phyloP scores from a whole-genome alignment of 1,140 invertebrate species.

The Drosophila punjabiensis region DNA sequence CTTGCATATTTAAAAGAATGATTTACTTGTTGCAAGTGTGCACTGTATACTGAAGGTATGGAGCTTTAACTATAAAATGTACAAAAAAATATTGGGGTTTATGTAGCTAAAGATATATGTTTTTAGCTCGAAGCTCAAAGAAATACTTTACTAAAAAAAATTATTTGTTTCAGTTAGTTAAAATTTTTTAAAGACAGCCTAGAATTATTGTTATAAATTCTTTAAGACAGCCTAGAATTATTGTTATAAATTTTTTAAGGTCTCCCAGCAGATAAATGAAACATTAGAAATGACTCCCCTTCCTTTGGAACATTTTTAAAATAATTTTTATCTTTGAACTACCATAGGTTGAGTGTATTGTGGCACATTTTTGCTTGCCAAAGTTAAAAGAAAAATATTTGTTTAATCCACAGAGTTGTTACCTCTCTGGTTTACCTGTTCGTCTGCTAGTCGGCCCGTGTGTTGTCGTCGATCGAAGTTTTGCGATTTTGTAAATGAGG shows the following conservation, averaged over 20 bases:
- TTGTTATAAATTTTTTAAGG: too few relatives aligned
- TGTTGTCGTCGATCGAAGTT: slow-evolving; percentile 35
- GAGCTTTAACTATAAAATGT: not conserved
- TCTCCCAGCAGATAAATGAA: too few relatives aligned
- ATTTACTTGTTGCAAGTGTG: not conserved
- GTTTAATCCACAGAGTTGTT: slow-evolving; percentile 20
- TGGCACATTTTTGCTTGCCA: slow-evolving; percentile 10
- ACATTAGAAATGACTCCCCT: not conserved
- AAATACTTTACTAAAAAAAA: not conserved
- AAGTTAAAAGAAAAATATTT: slow-evolving; percentile 8
- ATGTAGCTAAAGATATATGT: not conserved
- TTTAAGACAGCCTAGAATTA: too few relatives aligned
- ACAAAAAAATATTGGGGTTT: slow-evolving; percentile 2
- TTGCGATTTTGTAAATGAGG: slow-evolving; percentile 68
- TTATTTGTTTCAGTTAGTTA: too few relatives aligned
- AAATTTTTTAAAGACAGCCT: too few relatives aligned
- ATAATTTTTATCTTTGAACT: too few relatives aligned
- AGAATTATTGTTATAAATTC: too few relatives aligned
- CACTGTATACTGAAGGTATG: not conserved
- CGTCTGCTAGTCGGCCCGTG: slow-evolving; percentile 3
- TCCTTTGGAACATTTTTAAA: not conserved
- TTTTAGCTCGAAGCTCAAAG: too few relatives aligned
- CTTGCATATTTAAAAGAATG: not conserved
- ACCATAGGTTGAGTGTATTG: too few relatives aligned
- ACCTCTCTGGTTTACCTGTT: slow-evolving; percentile 10